A percentile compares a stretch with the other conserved stretches of the same genome.
Evolutionary conservation across 2,888 invertebrate genomes (phyloP).

Genomic region (Aplocera efformata): DNA sequence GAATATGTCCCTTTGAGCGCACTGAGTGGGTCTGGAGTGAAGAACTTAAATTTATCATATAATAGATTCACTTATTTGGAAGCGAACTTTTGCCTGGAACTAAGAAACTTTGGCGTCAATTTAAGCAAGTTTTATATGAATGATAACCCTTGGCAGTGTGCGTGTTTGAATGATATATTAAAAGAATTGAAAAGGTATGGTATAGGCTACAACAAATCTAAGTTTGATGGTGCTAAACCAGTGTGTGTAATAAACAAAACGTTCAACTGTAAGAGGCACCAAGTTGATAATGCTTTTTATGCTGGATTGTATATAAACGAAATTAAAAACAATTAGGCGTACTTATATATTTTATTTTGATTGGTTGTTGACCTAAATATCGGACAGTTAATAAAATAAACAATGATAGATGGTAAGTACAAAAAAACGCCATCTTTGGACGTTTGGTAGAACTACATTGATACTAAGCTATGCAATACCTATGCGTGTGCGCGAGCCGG

Average conservation of each 20-base stretch:
- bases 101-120: constrained; percentile 51
- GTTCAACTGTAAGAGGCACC: constrained; percentile 52
- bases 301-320: constrained; percentile 43
- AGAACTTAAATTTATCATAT: constrained; percentile 53
- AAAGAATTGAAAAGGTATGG: constrained; percentile 51
- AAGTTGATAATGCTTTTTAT: constrained; percentile 43
- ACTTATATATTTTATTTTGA: no score
- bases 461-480: no score
- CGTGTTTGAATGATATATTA: constrained; percentile 54
- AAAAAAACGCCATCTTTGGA: constrained; percentile 20
- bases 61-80: constrained; percentile 59
- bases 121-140: constrained; percentile 58
- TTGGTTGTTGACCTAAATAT: no score
- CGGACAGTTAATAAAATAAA: no score
- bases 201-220: constrained; percentile 48
- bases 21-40: constrained; percentile 50
- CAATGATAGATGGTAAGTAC: not conserved
- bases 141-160: constrained; percentile 70
- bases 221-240: constrained; percentile 50
- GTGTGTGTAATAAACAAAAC: constrained; percentile 55
- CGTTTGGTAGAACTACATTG: not conserved
- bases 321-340: constrained; percentile 12
- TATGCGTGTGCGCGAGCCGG: not conserved
- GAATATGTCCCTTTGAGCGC: constrained; percentile 50
- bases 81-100: constrained; percentile 60